phyloP scores from a whole-genome alignment of 53 echinoderm and acorn worm genomes.

The Paracentrotus lividus region DNA sequence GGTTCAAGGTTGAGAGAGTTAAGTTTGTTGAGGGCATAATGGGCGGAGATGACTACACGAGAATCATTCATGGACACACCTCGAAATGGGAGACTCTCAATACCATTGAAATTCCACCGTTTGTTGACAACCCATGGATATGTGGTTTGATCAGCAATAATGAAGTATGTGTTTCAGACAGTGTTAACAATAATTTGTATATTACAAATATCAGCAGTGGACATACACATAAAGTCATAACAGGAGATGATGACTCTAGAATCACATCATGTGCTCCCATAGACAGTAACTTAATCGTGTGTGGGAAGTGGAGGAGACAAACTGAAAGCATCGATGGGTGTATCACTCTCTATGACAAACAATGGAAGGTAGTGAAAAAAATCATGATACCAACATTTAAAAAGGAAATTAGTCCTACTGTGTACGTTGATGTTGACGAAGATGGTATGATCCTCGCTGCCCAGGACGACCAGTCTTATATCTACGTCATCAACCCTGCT shows the following conservation, averaged over 20 bases:
- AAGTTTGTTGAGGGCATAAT: neutral
- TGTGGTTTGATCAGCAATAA: neutral
- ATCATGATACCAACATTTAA: neutral
- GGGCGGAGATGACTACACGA: too few relatives aligned
- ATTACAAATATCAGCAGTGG: neutral
- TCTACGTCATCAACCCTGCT: neutral
- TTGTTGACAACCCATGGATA: neutral
- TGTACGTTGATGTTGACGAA: neutral
- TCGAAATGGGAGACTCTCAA: neutral
- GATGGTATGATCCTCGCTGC: slow-evolving; percentile 8
- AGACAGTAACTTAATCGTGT: neutral
- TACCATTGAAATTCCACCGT: neutral
- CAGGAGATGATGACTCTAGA: neutral
- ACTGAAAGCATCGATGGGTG: neutral
- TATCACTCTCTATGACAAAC: neutral
- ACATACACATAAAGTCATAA: neutral
- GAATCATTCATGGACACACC: neutral
- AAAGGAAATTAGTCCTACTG: neutral
- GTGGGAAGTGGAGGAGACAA: neutral
- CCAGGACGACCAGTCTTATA: neutral
- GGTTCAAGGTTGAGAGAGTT: neutral
- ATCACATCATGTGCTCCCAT: neutral
- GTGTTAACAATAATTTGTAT: neutral
- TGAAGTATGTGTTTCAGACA: neutral
- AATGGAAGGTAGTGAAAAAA: neutral